These are phyloP conservation scores for Neopipo cinnamomea DNA, from an alignment of 2,113 vertebrate genomes.

Conservation along the genomic window DNA sequence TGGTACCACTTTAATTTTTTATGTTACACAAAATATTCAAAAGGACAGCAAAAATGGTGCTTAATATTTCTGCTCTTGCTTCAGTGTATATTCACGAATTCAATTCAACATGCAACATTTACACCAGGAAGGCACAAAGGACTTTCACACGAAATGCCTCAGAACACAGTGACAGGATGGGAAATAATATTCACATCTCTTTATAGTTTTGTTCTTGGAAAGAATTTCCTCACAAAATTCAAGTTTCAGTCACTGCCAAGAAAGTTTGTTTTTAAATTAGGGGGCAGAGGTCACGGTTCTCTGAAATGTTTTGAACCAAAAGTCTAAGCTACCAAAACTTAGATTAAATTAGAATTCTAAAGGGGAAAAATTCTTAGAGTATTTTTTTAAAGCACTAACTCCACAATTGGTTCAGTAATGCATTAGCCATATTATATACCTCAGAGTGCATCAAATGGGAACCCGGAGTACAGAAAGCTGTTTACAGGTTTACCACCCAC, in stretches of 20 bases:
- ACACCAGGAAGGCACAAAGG: not conserved
- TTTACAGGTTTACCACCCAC: not conserved
- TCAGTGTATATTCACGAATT: not conserved
- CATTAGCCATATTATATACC: not conserved
- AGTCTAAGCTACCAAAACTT: not conserved
- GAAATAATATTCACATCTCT: not conserved
- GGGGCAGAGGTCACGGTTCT: not conserved
- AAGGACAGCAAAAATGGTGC: not conserved
- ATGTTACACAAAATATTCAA: not conserved
- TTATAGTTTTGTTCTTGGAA: not conserved
- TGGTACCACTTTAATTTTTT: not conserved
- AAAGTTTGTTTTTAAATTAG: not conserved
- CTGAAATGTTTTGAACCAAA: not conserved
- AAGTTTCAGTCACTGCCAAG: not conserved
- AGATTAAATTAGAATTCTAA: not conserved
- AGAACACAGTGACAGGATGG: not conserved
- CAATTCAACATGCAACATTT: not conserved
- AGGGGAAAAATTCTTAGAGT: accelerated
- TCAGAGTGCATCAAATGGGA: not conserved
- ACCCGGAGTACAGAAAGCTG: not conserved
- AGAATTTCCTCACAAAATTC: not conserved
- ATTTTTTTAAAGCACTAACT: not conserved
- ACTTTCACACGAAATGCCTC: not conserved
- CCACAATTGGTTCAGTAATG: not conserved
- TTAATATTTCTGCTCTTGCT: not conserved